Base-by-base conservation (phyloP, 2,797 vertebrate genomes). In the Aldrovandia affinis region DNA sequence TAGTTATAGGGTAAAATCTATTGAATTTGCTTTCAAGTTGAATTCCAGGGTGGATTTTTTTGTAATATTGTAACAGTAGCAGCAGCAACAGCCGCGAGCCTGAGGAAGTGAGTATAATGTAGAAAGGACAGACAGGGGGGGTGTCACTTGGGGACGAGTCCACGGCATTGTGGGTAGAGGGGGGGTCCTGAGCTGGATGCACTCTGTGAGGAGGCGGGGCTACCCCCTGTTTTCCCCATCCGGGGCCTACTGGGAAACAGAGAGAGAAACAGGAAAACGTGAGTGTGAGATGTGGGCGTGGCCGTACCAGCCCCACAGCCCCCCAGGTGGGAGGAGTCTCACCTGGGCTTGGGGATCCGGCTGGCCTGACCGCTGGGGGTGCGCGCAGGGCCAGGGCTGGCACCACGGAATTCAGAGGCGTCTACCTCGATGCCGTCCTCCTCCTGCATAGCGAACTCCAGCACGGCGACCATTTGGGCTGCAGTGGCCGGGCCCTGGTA, bases 371-470 rank as follows among this genome's bases (percentile, higher is more conserved):
- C 8, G 7, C 39, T 44, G 42, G 73, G 42, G 73, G 73, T 6
- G 25, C 39, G 22, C 39, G 4, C 22, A 47, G 33, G 68, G 20
- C 15, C 36, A 12, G 68, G 68, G 68, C 36, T 42, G 22, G 30
- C 68, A 22, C 92, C 94, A 91, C 95, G 95, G 88, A 96, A 96
- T 65, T 88, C 93, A 0, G 96, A 96, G 0, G 96, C 96, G 0
- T 96, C 96, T 86, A 96, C 95, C 84, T 96, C 95, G 78, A 96
- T 95, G 86, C 96, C 96, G 80, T 95, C 96, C 87, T 96, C 96
- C 1, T 96, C 95, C 85, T 96, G 95, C 84, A 96, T 89, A 68
- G 96, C 96, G 0, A 95, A 95, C 90, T 96, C 95, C 15, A 96
- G 89, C 8, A 95, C 96, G 0, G 96, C 96, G 87, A 96, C 95